Conservation (phyloP, 2,888 invertebrate genomes). For the Sarcophaga rosellei region DNA sequence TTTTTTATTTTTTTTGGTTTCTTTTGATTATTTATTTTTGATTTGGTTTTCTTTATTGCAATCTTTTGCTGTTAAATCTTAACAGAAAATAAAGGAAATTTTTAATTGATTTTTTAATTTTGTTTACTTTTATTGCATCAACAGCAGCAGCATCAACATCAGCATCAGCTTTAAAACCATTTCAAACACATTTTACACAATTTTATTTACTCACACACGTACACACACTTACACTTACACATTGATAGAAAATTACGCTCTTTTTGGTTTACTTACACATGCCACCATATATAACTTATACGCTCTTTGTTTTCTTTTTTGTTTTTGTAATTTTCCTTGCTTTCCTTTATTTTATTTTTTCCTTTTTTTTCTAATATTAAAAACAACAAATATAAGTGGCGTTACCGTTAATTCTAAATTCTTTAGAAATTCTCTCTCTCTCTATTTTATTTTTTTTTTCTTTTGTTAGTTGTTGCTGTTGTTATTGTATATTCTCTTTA, state of each 20-base stretch:
- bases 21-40: conserved; percentile 12
- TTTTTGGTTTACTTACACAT: background rate
- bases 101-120: conserved; percentile 53
- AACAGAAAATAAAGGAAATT: background rate
- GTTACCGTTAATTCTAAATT: background rate
- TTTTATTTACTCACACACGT: background rate
- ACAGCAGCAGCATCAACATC: background rate
- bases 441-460: background rate
- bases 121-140: conserved; percentile 40
- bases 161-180: background rate
- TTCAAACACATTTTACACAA: conserved; percentile 1
- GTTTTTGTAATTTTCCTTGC: background rate
- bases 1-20: conserved; percentile 5
- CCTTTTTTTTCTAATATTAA: conserved; percentile 7
- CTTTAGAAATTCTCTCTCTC: background rate
- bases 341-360: conserved; percentile 1
- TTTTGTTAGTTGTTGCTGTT: background rate
- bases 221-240: background rate
- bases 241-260: background rate
- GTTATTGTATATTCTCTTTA: background rate
- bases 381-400: background rate
- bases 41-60: conserved; percentile 1
- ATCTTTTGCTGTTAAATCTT: background rate
- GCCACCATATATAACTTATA: background rate
- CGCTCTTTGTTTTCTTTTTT: background rate